These are phyloP conservation scores for Cyclargus thomasi DNA, from an alignment of 1,140 invertebrate species.

Conservation along the genomic window DNA sequence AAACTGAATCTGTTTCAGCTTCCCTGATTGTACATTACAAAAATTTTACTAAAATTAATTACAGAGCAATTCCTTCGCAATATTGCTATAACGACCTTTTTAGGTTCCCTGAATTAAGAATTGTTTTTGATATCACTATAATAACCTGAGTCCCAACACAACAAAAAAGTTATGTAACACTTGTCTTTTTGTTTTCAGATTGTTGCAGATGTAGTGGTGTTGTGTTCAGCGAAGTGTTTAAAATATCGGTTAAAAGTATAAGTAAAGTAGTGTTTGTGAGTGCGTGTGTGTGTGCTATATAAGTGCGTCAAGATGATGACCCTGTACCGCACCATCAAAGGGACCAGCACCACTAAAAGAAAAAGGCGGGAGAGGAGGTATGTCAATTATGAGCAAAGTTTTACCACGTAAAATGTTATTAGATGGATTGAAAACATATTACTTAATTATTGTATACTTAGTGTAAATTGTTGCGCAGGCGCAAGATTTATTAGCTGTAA, in stretches of 20 bases:
- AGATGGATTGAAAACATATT: not conserved
- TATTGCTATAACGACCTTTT: too few species aligned
- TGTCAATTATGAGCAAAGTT: not conserved
- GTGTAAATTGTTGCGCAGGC: not conserved
- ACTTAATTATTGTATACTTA: not conserved
- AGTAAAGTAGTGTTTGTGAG: not conserved
- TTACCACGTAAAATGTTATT: too few species aligned
- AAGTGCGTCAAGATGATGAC: conserved; percentile 61
- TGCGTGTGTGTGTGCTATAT: conserved; percentile 16
- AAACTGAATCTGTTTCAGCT: too few species aligned
- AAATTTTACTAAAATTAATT: too few species aligned
- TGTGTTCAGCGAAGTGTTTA: conserved; percentile 6
- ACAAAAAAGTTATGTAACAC: not conserved
- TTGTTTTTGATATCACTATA: too few species aligned
- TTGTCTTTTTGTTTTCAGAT: not conserved
- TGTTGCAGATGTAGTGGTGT: conserved; percentile 20
- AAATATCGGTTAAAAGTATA: too few species aligned
- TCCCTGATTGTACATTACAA: too few species aligned
- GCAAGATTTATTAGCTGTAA: not conserved
- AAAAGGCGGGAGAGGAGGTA: conserved; percentile 66
- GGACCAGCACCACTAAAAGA: conserved; percentile 57
- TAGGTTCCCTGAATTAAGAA: too few species aligned
- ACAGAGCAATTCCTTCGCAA: too few species aligned
- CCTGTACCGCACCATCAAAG: conserved; percentile 65
- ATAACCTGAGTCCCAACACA: too few species aligned